Conservation (phyloP, 2,888 invertebrate genomes). For the Nomada ruficornis region DNA sequence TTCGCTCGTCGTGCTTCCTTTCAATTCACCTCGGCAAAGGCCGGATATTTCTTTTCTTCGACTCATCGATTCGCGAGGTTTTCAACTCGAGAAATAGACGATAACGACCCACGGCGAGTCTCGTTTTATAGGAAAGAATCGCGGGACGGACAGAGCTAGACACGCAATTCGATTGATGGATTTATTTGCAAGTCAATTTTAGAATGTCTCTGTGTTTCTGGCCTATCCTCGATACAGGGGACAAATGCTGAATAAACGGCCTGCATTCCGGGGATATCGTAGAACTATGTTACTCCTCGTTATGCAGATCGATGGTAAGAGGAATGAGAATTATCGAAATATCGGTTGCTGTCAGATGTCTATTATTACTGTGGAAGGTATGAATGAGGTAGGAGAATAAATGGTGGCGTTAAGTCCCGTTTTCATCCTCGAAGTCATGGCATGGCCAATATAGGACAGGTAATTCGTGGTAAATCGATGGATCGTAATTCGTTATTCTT, state of each 20-base stretch:
- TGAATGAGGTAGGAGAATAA: neutral
- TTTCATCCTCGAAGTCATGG: no score
- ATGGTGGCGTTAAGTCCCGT: no score
- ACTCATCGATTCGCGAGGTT: conserved; percentile 43
- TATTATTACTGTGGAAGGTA: neutral
- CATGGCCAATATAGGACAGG: neutral
- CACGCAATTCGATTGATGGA: conserved; percentile 15
- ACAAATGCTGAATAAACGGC: neutral
- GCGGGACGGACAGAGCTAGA: neutral
- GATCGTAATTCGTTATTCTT: no score
- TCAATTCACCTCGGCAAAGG: conserved; percentile 45
- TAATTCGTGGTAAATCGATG: neutral
- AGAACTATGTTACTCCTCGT: neutral
- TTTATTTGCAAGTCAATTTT: conserved; percentile 57
- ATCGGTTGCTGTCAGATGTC: neutral
- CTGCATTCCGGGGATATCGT: neutral
- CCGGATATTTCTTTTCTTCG: conserved; percentile 61
- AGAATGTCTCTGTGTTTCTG: neutral
- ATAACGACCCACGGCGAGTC: conserved; percentile 40
- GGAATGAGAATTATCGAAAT: neutral
- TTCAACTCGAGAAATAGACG: conserved; percentile 33
- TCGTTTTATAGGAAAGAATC: conserved; percentile 32
- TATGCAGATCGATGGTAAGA: conserved; percentile 1
- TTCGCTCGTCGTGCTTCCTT: conserved; percentile 44
- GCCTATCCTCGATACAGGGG: neutral